Conservation (phyloP, 2,797 vertebrate genomes). For the Sebastes trivittatus region DNA sequence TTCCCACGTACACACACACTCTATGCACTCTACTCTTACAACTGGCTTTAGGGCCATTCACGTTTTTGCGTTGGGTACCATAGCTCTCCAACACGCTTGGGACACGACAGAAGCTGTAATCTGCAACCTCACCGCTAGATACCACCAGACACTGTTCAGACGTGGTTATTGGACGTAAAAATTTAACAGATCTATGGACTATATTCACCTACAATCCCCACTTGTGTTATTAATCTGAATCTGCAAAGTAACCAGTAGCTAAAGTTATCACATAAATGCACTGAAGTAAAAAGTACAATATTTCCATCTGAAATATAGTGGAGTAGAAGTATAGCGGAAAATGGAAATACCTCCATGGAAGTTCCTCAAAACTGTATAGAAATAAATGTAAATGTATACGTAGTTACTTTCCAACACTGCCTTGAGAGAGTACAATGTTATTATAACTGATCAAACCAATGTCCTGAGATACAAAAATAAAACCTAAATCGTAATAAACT, state of each 20-base stretch:
- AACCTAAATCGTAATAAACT: neutral
- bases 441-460: neutral
- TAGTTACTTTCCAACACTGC: neutral
- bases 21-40: too few relatives aligned
- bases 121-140: too few relatives aligned
- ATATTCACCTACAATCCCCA: neutral
- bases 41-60: too few relatives aligned
- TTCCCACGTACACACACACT: too few relatives aligned
- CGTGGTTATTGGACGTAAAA: neutral
- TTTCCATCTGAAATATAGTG: neutral
- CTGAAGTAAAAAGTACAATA: neutral
- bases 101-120: too few relatives aligned
- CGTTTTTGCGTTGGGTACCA: rapidly evolving
- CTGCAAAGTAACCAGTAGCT: neutral
- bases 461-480: neutral
- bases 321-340: neutral
- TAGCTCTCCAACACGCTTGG: too few relatives aligned
- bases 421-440: neutral
- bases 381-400: neutral
- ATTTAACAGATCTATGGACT: neutral
- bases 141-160: too few relatives aligned
- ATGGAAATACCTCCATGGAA: neutral
- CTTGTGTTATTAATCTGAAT: neutral
- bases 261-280: neutral
- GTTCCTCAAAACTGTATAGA: neutral